Evolutionary conservation across 2,888 invertebrate genomes (phyloP).

Genomic region (Ligdia adustata): DNA sequence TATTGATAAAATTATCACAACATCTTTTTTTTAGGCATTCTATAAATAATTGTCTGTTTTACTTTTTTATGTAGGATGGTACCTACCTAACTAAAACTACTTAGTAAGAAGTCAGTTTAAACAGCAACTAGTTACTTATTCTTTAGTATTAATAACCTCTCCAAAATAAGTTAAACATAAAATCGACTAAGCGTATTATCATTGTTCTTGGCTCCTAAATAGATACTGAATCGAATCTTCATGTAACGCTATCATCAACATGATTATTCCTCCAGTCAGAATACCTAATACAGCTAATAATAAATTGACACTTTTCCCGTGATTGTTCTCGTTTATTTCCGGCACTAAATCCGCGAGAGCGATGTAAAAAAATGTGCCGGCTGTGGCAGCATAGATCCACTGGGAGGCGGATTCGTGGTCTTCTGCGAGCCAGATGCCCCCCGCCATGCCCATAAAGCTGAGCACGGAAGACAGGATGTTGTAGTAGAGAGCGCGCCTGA

Average conservation of each 20-base stretch:
- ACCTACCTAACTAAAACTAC: neutral
- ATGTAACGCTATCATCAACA: slow-evolving; percentile 89
- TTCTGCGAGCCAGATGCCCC: slow-evolving; percentile 88
- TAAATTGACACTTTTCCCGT: slow-evolving; percentile 80
- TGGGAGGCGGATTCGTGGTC: slow-evolving; percentile 87
- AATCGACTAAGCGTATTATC: slow-evolving; percentile 34
- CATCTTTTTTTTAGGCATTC: slow-evolving; percentile 9
- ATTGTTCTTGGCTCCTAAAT: slow-evolving; percentile 75
- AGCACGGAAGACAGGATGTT: slow-evolving; percentile 90
- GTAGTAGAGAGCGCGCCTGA: slow-evolving; percentile 88
- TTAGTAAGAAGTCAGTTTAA: neutral
- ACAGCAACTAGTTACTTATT: neutral
- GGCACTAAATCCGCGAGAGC: slow-evolving; percentile 91
- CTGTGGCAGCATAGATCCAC: slow-evolving; percentile 92
- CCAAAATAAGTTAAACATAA: neutral
- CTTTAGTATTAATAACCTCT: neutral
- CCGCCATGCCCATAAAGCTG: slow-evolving; percentile 90
- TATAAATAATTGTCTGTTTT: slow-evolving; percentile 16
- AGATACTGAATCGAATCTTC: slow-evolving; percentile 85
- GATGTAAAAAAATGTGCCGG: slow-evolving; percentile 92
- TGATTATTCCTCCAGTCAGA: slow-evolving; percentile 87
- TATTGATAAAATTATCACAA: slow-evolving; percentile 22
- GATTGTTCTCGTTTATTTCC: slow-evolving; percentile 82
- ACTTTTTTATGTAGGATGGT: too few relatives aligned
- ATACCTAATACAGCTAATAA: slow-evolving; percentile 87